These are phyloP conservation scores for Gambusia affinis DNA, from an alignment of 2,113 vertebrate species.

Conservation along the genomic window DNA sequence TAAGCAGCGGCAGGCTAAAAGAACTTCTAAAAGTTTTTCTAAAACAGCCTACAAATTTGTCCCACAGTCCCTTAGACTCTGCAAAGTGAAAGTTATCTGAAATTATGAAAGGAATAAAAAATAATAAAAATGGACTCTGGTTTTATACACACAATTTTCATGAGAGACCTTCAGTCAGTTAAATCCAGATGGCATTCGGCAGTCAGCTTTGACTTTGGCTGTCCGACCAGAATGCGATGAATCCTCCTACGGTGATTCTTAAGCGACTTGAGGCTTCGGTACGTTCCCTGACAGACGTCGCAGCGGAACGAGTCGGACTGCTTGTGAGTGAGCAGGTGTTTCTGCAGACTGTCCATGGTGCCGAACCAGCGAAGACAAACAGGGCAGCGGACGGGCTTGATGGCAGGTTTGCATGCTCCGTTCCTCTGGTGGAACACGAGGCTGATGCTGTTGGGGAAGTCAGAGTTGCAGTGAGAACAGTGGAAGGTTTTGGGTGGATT, in stretches of 20 bases:
- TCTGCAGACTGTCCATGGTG: conserved; percentile 76
- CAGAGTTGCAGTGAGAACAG: conserved; percentile 76
- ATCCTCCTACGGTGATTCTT: conserved; percentile 79
- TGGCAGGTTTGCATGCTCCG: conserved; percentile 71
- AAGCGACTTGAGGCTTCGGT: conserved; percentile 74
- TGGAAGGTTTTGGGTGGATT: conserved; percentile 61
- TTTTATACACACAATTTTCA: conserved; percentile 3
- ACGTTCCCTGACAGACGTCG: conserved; percentile 76
- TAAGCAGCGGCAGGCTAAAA: conserved; percentile 24
- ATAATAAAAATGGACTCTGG: background rate
- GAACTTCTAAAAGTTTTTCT: background rate
- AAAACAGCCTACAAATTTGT: conserved; percentile 28
- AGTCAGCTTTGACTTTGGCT: conserved; percentile 15
- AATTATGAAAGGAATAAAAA: background rate
- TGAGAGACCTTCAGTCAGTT: background rate
- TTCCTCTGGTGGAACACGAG: conserved; percentile 77
- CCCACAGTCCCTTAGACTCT: conserved; percentile 12
- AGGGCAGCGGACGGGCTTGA: conserved; percentile 78
- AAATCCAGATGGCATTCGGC: conserved; percentile 19
- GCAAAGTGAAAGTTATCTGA: conserved; percentile 2
- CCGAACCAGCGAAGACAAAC: conserved; percentile 79
- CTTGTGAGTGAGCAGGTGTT: conserved; percentile 80
- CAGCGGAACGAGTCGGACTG: conserved; percentile 68
- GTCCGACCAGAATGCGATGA: conserved; percentile 74
- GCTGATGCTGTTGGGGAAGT: conserved; percentile 72